phyloP scores from a whole-genome alignment of 2,797 vertebrate species.

The Allobates femoralis region DNA sequence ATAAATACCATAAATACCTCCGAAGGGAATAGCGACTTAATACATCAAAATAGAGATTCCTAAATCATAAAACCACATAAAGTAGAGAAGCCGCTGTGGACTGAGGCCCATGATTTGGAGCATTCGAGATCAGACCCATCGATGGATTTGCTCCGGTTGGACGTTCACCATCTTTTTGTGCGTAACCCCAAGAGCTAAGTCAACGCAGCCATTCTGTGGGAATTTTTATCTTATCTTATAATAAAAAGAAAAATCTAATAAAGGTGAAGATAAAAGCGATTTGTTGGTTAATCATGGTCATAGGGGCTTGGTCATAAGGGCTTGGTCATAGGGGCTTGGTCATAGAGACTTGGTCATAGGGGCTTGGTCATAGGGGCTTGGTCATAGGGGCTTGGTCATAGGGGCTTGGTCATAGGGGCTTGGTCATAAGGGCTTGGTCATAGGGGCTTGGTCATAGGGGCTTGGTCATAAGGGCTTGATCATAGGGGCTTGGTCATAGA shows the following conservation, averaged over 20 bases:
- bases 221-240: background rate
- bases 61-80: background rate
- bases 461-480: background rate
- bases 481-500: too few relatives aligned
- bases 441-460: background rate
- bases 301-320: background rate
- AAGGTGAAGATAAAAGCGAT: background rate
- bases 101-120: background rate
- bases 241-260: background rate
- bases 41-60: background rate
- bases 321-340: background rate
- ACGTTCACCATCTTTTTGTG: background rate
- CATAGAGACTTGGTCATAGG: background rate
- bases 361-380: background rate
- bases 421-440: background rate
- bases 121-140: background rate
- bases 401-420: background rate
- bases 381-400: background rate
- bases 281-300: background rate
- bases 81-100: background rate
- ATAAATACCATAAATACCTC: background rate
- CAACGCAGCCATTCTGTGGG: constrained; percentile 10
- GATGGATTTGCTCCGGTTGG: background rate
- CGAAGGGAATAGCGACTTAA: background rate
- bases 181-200: background rate